Conservation (phyloP, 2,113 vertebrate genomes). For the Alligator mississippiensis region DNA sequence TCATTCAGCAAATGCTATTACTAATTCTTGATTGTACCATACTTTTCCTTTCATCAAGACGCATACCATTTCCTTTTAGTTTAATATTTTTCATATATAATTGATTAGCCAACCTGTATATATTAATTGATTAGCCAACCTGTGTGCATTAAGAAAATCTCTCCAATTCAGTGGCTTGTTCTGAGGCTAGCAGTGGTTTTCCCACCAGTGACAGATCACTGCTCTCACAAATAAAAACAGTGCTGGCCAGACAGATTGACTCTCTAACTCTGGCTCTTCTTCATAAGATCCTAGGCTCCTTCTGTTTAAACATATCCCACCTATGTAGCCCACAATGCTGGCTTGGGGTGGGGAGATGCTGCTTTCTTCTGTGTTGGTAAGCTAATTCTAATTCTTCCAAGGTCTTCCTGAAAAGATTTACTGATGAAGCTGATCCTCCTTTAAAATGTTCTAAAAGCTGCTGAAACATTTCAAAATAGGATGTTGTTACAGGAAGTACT, state of each 20-base stretch:
- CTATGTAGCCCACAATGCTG: not conserved
- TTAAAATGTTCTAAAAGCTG: no score
- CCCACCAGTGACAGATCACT: not conserved
- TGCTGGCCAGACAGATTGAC: not conserved
- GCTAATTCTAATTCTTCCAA: not conserved
- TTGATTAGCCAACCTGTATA: no score
- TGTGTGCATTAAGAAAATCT: not conserved
- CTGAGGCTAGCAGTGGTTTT: not conserved
- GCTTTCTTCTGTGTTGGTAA: not conserved
- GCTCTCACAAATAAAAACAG: not conserved
- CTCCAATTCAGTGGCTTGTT: not conserved
- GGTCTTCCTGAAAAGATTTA: not conserved
- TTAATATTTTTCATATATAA: not conserved
- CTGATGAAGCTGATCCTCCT: not conserved
- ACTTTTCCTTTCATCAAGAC: not conserved
- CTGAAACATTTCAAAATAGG: no score
- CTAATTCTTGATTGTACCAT: not conserved
- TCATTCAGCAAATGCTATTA: not conserved
- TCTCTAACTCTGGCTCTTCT: not conserved
- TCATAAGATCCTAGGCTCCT: not conserved
- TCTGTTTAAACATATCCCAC: not conserved
- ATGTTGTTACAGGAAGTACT: no score
- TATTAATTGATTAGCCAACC: no score
- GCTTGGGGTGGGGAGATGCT: not conserved
- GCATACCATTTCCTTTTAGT: not conserved